A percentile compares a stretch with the other conserved stretches of the same genome.
Conservation (phyloP, 2,113 vertebrate genomes). For the Trachemys scripta region DNA sequence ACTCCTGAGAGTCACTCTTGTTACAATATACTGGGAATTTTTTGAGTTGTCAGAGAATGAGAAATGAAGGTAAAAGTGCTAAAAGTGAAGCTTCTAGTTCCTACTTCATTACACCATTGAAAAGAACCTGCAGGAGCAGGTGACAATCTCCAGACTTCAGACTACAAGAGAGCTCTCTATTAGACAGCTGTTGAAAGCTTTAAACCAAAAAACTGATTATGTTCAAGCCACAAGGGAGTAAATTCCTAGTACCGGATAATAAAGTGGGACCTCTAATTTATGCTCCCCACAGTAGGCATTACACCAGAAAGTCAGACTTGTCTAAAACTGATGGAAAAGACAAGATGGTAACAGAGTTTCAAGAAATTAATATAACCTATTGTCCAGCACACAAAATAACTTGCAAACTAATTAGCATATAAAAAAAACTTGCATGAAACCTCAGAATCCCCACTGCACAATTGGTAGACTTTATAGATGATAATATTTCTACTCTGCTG, state of each 20-base stretch:
- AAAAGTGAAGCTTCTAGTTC: not conserved
- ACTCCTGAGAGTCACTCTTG: not conserved
- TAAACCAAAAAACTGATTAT: not conserved
- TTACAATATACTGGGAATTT: no score
- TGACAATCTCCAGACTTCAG: not conserved
- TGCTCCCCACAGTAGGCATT: no score
- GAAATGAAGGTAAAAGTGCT: not conserved
- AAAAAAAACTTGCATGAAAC: not conserved
- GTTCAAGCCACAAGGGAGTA: no score
- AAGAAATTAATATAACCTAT: not conserved
- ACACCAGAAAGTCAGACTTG: not conserved
- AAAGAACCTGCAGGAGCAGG: not conserved
- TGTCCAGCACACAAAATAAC: not conserved
- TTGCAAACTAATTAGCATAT: not conserved
- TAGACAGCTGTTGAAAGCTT: not conserved
- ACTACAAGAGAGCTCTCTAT: not conserved
- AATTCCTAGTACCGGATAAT: not conserved
- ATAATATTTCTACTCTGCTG: not conserved
- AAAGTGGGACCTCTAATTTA: not conserved
- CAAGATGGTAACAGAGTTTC: not conserved
- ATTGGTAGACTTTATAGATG: not conserved
- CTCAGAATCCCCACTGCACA: no score
- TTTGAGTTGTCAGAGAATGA: not conserved
- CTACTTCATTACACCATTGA: not conserved
- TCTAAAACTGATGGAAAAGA: not conserved